Evolutionary conservation across 2,797 vertebrate species (phyloP).

Genomic region (Sternotherus odoratus): DNA sequence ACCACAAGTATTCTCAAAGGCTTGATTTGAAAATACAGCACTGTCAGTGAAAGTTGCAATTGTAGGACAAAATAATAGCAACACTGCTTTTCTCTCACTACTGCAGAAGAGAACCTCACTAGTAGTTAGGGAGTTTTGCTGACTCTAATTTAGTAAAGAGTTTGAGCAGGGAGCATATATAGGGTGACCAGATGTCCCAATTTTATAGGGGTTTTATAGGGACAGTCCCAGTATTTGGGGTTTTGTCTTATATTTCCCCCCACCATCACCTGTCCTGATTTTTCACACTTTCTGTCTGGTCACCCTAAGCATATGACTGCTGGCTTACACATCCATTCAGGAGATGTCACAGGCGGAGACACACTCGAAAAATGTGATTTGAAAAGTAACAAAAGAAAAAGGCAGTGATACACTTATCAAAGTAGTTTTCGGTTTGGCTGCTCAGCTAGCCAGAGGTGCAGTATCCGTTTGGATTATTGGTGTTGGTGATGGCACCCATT

Average conservation of each 20-base stretch:
- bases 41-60: neutral
- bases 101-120: neutral
- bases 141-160: neutral
- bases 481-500: neutral
- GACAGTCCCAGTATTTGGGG: too few relatives aligned
- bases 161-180: neutral
- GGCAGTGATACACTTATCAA: neutral
- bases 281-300: too few relatives aligned
- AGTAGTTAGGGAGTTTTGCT: neutral
- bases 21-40: neutral
- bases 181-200: too few relatives aligned
- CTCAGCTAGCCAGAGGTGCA: neutral
- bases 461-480: neutral
- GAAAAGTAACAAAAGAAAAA: neutral
- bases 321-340: neutral
- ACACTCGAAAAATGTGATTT: neutral
- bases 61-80: neutral
- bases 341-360: neutral
- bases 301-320: neutral
- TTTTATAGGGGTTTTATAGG: too few relatives aligned
- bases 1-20: neutral
- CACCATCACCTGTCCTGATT: too few relatives aligned
- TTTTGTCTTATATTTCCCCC: too few relatives aligned
- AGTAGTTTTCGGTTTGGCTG: neutral
- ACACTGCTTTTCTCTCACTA: neutral